phyloP scores from a whole-genome alignment of 2,113 vertebrate genomes.

The Scolopax mira region DNA sequence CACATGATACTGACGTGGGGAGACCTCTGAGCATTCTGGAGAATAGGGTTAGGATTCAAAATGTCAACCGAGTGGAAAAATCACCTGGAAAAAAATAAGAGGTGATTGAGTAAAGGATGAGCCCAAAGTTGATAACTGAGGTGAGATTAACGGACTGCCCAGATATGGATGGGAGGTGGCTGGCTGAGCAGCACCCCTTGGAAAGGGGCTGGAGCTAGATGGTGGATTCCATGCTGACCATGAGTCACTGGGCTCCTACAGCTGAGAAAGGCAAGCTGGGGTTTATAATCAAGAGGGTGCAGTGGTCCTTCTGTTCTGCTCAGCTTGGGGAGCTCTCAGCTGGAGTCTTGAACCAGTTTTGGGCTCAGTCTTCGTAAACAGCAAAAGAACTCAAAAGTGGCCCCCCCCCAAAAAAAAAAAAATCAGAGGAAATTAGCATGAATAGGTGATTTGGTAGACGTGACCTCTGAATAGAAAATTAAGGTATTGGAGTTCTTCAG shows the following conservation, averaged over 20 bases:
- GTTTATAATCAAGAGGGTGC: background rate
- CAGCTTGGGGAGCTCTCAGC: background rate
- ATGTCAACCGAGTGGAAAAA: background rate
- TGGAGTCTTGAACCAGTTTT: constrained; percentile 23
- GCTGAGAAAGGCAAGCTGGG: background rate
- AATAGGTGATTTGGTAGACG: background rate
- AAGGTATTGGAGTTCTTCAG: background rate
- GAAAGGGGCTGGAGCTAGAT: background rate
- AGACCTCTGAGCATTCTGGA: background rate
- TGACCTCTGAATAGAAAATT: background rate
- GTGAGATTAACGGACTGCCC: background rate
- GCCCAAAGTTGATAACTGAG: background rate
- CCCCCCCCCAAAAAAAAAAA: background rate
- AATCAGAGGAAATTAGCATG: background rate
- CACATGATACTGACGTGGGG: background rate
- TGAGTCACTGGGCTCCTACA: background rate
- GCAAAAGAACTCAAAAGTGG: background rate
- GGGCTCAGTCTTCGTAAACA: background rate
- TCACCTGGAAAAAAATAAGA: background rate
- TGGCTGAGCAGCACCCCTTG: background rate
- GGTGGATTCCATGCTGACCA: background rate
- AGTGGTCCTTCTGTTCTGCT: background rate
- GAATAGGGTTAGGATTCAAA: background rate
- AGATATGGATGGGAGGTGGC: background rate
- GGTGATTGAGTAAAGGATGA: background rate